Evolutionary conservation across 1,140 invertebrate genomes (phyloP).

Genomic region (Portunus trituberculatus): DNA sequence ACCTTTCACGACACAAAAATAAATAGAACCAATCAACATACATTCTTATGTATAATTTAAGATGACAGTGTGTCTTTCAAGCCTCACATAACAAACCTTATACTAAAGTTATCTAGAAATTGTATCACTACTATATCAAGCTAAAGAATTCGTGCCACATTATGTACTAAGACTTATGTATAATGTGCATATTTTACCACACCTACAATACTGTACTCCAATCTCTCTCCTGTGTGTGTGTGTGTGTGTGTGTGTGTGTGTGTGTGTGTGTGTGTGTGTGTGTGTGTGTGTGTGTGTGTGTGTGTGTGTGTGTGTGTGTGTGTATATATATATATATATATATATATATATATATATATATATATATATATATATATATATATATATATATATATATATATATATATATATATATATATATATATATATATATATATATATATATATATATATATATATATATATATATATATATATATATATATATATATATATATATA

Average conservation of each 20-base stretch:
- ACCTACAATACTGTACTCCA: too few relatives aligned
- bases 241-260: too few relatives aligned
- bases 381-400: slow-evolving; percentile 26
- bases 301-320: slow-evolving; percentile 7
- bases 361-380: slow-evolving; percentile 26
- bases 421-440: slow-evolving; percentile 26
- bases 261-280: slow-evolving; percentile 26
- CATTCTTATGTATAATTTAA: too few relatives aligned
- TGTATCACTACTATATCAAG: not conserved
- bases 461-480: slow-evolving; percentile 17
- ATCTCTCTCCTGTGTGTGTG: too few relatives aligned
- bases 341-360: slow-evolving; percentile 26
- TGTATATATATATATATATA: slow-evolving; percentile 26
- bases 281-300: slow-evolving; percentile 26
- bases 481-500: slow-evolving; percentile 26
- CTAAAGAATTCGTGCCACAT: not conserved
- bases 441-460: slow-evolving; percentile 26
- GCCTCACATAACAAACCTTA: too few relatives aligned
- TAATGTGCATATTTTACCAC: too few relatives aligned
- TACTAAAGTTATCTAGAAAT: too few relatives aligned
- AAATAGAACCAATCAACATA: too few relatives aligned
- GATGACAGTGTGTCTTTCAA: too few relatives aligned
- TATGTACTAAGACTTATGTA: slow-evolving; percentile 14
- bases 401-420: slow-evolving; percentile 16
- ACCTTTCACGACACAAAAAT: too few relatives aligned